Percentiles rank a stretch among this genome's conserved stretches.
phyloP scores from a whole-genome alignment of 1,140 invertebrate genomes.

The Gonioctena quinquepunctata region DNA sequence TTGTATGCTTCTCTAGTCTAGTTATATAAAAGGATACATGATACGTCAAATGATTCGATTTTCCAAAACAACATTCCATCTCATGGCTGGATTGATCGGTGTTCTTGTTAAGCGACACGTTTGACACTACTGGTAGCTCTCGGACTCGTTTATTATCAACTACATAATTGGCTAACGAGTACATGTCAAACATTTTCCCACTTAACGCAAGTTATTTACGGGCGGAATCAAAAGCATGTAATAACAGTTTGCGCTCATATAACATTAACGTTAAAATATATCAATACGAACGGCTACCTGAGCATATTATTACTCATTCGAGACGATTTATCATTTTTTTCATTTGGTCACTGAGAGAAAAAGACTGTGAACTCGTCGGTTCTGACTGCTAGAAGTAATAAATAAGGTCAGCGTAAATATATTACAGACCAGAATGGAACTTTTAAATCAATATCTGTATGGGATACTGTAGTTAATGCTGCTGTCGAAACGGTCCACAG shows the following conservation, averaged over 20 bases:
- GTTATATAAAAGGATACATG: too few species aligned
- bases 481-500: neutral
- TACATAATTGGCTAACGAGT: constrained; percentile 24
- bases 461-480: constrained; percentile 1
- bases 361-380: constrained; percentile 1
- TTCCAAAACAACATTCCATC: neutral
- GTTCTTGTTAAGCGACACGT: neutral
- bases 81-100: neutral
- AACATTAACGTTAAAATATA: constrained; percentile 32
- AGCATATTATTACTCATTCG: constrained; percentile 36
- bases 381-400: constrained; percentile 5
- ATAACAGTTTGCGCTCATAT: constrained; percentile 32
- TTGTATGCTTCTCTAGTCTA: too few species aligned
- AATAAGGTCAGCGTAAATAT: constrained; percentile 9
- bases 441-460: constrained; percentile 7
- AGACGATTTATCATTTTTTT: constrained; percentile 19
- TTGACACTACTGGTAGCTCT: constrained; percentile 3
- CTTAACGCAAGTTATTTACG: constrained; percentile 28
- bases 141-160: constrained; percentile 7
- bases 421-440: constrained; percentile 5
- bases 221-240: constrained; percentile 38
- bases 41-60: too few species aligned
- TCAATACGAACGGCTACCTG: constrained; percentile 30
- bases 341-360: constrained; percentile 19
- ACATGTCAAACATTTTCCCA: constrained; percentile 24